These are phyloP conservation scores for Nesogale talazaci DNA, from an alignment of 2,113 vertebrate genomes.

Conservation along the genomic window DNA sequence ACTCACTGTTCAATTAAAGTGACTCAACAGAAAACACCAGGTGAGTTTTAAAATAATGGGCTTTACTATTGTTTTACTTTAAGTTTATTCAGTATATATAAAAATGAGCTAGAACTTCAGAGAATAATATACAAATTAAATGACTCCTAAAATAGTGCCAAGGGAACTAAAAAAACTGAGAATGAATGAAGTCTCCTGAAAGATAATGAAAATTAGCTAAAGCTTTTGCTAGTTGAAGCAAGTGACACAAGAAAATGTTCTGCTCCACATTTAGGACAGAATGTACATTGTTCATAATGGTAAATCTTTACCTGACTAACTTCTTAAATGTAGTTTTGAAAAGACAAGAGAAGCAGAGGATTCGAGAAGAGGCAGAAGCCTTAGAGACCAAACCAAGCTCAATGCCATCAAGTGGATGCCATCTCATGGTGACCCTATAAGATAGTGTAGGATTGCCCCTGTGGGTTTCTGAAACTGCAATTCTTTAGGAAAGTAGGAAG, in stretches of 20 bases:
- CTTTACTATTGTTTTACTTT: constrained; percentile 12
- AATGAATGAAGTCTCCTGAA: neutral
- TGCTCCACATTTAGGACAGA: neutral
- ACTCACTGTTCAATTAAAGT: neutral
- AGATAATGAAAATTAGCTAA: neutral
- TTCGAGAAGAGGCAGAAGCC: too few relatives aligned
- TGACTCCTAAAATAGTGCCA: neutral
- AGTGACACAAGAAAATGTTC: neutral
- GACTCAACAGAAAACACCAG: neutral
- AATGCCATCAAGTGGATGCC: too few relatives aligned
- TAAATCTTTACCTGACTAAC: constrained; percentile 21
- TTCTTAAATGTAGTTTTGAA: neutral
- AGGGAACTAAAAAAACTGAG: neutral
- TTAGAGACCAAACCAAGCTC: too few relatives aligned
- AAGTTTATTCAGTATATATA: neutral
- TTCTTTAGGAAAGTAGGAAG: too few relatives aligned
- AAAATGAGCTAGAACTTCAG: constrained; percentile 17
- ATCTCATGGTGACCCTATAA: too few relatives aligned
- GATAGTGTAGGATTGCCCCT: too few relatives aligned
- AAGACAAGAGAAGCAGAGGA: neutral
- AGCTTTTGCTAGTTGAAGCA: neutral
- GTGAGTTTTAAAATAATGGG: neutral
- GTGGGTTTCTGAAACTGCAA: too few relatives aligned
- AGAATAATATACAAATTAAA: constrained; percentile 37
- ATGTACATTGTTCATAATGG: neutral